A percentile compares a stretch with the other conserved stretches of the same genome.
These are phyloP conservation scores for Chaenogobius annularis DNA, from an alignment of 2,113 vertebrate species.

Conservation along the genomic window DNA sequence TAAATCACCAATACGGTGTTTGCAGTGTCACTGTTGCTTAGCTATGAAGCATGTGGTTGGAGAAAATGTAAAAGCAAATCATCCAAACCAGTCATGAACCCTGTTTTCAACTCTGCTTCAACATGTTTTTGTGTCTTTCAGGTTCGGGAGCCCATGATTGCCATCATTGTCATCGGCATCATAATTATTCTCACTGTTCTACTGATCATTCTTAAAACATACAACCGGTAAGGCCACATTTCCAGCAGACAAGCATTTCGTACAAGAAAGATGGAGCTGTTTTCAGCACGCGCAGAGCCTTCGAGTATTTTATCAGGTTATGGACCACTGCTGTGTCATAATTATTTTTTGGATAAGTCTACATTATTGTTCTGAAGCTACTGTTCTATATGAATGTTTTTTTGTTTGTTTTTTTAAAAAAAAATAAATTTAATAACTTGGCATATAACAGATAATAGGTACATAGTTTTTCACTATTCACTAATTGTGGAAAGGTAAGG, in stretches of 20 bases:
- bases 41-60: neutral
- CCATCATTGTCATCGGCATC: conserved; percentile 87
- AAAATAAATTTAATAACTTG: no score
- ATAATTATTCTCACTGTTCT: conserved; percentile 87
- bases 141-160: conserved; percentile 95
- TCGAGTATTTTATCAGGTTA: neutral
- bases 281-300: conserved; percentile 8
- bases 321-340: neutral
- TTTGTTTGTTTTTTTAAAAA: no score
- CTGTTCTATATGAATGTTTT: neutral
- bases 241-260: conserved; percentile 11
- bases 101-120: neutral
- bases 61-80: neutral
- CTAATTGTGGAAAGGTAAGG: no score
- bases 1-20: conserved; percentile 27
- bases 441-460: neutral
- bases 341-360: neutral
- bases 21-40: conserved; percentile 29
- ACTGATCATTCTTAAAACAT: conserved; percentile 88
- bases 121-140: conserved; percentile 48
- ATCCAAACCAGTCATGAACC: neutral
- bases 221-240: conserved; percentile 86
- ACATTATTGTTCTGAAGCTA: neutral
- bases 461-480: no score
- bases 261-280: neutral